Percentiles rank a stretch among this genome's conserved stretches.
These are phyloP conservation scores for Bergia puertoricense DNA, from an alignment of 92 coral and sea anemone species.

Conservation along the genomic window DNA sequence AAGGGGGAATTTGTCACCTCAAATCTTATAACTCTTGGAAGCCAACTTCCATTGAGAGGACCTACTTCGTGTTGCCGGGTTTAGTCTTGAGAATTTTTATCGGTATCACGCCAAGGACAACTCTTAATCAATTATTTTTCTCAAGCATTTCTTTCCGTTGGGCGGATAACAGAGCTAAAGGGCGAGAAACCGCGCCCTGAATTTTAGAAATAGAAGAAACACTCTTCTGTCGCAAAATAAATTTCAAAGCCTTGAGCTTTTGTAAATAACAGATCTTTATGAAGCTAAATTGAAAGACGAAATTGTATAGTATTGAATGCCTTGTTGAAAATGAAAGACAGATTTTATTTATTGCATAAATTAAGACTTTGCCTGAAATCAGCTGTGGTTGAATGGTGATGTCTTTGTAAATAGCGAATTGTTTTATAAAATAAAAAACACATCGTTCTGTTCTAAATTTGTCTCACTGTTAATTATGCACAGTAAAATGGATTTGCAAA, in stretches of 20 bases:
- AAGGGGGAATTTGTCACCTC: constrained; percentile 51
- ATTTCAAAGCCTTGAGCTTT: constrained; percentile 4
- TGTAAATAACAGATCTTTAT: constrained; percentile 33
- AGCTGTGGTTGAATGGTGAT: constrained; percentile 26
- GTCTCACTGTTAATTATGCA: background rate
- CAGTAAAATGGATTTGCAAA: background rate
- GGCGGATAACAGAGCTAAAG: constrained; percentile 27
- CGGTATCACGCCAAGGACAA: background rate
- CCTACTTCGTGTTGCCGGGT: constrained; percentile 55
- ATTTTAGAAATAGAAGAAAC: background rate
- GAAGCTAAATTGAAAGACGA: constrained; percentile 21
- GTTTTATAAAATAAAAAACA: constrained; percentile 1
- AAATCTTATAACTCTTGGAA: constrained; percentile 59
- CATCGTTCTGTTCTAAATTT: background rate
- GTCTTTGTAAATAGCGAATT: constrained; percentile 18
- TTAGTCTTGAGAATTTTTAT: constrained; percentile 18
- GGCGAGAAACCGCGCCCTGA: constrained; percentile 37
- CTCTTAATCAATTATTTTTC: background rate
- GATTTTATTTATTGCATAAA: constrained; percentile 47
- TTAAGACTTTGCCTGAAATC: constrained; percentile 23
- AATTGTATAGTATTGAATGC: constrained; percentile 31
- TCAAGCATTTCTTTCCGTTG: constrained; percentile 18
- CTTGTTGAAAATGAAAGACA: constrained; percentile 22
- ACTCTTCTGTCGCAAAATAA: constrained; percentile 4
- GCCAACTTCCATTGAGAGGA: constrained; percentile 55